Evolutionary conservation across 2,888 invertebrate genomes (phyloP), one percentile per base, ranked within the genome.

Genomic region (Acanthosepion esculentum): DNA sequence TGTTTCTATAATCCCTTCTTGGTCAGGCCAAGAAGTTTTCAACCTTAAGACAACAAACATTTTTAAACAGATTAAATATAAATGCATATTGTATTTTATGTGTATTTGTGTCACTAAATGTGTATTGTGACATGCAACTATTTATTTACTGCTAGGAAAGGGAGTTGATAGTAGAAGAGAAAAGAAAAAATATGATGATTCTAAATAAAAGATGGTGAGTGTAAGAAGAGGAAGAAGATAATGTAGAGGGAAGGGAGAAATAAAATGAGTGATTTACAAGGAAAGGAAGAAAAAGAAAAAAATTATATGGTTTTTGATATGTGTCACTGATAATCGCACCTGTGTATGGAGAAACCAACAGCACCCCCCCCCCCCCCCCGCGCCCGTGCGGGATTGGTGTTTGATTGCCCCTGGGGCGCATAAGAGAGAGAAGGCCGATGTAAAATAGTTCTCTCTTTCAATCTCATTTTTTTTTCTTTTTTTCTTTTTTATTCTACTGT

Each of bases 281-380:
- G n/a, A 33, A n/a, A 33, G 18, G n/a, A 33, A 78, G 4, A 5
- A 18, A 15, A 23, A 33, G 12, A 33, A 5, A 78, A n/a, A 78
- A 33, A n/a, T 78, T 78, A 78, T 78, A 78, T n/a, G n/a, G 78
- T 78, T 78, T 33, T 15, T 78, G 78, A 78, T 33, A n/a, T 78
- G 78, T 78, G 78, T 78, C 78, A 78, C 78, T 78, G 78, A 78
- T 78, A 78, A 78, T 78, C 78, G 3, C 78, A 78, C n/a, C 78
- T 78, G n/a, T 78, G 78, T 33, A 15, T 78, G 78, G 78, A 33
- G 78, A 3, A 33, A 41, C 41, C 41, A 41, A 41, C 41, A 41
- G 41, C 41, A 41, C 41, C 1, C 1, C 41, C 41, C 3, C 1
- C 41, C 41, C 41, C 0, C 41, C 41, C 41, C 2, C 0, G 0